These are phyloP conservation scores for Leptinotarsa peninsularis DNA, from an alignment of 2,888 invertebrate genomes.

Conservation along the genomic window DNA sequence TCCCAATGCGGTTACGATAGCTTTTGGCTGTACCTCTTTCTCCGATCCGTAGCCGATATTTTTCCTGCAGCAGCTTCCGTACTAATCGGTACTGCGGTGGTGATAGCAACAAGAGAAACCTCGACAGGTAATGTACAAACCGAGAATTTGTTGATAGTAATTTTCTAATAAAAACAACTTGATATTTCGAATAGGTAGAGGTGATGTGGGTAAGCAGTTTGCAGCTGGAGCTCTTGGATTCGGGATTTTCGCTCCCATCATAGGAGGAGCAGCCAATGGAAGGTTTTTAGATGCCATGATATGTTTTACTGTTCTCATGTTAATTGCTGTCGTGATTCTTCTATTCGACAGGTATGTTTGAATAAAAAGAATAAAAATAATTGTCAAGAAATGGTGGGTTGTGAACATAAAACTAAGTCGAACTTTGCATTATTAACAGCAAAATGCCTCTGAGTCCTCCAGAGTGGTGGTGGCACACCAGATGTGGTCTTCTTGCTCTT, in stretches of 20 bases:
- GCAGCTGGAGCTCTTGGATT: slow-evolving; percentile 82
- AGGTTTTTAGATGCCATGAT: slow-evolving; percentile 71
- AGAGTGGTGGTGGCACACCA: slow-evolving; percentile 90
- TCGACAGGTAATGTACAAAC: slow-evolving; percentile 69
- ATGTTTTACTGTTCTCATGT: slow-evolving; percentile 69
- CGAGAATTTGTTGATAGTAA: background rate
- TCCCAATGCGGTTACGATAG: slow-evolving; percentile 82
- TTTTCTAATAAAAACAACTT: too few relatives aligned
- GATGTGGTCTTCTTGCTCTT: slow-evolving; percentile 80
- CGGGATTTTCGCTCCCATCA: slow-evolving; percentile 76
- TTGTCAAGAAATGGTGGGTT: background rate
- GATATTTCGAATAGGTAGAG: slow-evolving; percentile 67
- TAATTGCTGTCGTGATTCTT: slow-evolving; percentile 74
- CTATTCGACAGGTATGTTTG: slow-evolving; percentile 68
- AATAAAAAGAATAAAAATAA: background rate
- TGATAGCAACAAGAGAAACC: slow-evolving; percentile 86
- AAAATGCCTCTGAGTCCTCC: slow-evolving; percentile 84
- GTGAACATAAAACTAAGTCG: background rate
- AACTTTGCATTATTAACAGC: slow-evolving; percentile 59
- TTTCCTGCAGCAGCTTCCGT: slow-evolving; percentile 81
- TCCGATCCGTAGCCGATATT: slow-evolving; percentile 80
- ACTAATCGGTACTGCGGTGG: slow-evolving; percentile 79
- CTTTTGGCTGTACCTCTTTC: slow-evolving; percentile 77
- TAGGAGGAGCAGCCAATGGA: slow-evolving; percentile 62
- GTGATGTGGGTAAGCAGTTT: slow-evolving; percentile 83